These are phyloP conservation scores for Dipodomys stephensi DNA, from an alignment of 2,113 vertebrate species.

Conservation along the genomic window DNA sequence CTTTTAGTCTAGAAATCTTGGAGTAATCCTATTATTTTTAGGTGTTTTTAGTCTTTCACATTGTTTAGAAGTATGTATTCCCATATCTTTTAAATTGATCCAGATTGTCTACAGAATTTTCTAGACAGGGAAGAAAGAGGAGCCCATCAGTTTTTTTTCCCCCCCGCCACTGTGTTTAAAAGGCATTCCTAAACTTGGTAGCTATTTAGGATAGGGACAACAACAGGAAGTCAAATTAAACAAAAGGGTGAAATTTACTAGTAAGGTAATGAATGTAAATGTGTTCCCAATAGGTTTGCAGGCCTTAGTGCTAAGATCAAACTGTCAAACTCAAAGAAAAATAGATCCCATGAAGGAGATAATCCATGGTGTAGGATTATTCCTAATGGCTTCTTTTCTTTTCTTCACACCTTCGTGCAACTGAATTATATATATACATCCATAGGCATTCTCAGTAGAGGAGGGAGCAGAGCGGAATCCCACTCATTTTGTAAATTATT, in stretches of 20 bases:
- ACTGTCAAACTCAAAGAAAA: conserved; percentile 83
- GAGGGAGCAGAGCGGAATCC: conserved; percentile 29
- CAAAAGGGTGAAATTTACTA: conserved; percentile 63
- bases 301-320: conserved; percentile 43
- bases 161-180: not conserved
- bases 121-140: not conserved
- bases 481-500: conserved; percentile 82
- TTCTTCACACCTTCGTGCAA: not conserved
- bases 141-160: not conserved
- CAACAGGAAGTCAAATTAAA: conserved; percentile 71
- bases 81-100: not conserved
- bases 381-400: conserved; percentile 66
- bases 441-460: conserved; percentile 72
- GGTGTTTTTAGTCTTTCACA: conserved; percentile 25
- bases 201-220: conserved; percentile 61
- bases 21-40: conserved; percentile 53
- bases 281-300: conserved; percentile 60
- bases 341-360: conserved; percentile 80
- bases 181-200: conserved; percentile 19
- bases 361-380: conserved; percentile 80
- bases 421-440: conserved; percentile 72
- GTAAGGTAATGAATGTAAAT: conserved; percentile 75
- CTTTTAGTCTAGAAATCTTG: conserved; percentile 48
- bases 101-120: conserved; percentile 18
- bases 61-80: conserved; percentile 61